Base-by-base conservation (phyloP, 2,113 vertebrate species). In the Felis chaus region DNA sequence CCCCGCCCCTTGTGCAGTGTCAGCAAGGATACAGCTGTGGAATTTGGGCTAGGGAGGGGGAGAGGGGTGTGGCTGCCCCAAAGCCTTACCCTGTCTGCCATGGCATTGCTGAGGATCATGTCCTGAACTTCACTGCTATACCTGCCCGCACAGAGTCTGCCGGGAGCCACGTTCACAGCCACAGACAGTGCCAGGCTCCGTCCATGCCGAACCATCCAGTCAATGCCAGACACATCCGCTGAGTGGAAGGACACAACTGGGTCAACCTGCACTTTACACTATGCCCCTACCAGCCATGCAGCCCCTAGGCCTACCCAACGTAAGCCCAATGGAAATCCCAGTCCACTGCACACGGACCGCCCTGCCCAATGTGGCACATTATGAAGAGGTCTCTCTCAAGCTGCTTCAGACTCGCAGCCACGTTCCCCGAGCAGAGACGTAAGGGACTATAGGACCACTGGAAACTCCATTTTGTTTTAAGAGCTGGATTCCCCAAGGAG, bases 171-270 rank as follows among this genome's bases (percentile, higher is more conserved):
- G 0, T 99, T 99, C 65, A 99, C 99, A 6, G 99, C 99, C 82
- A 99, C 99, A 0, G 99, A 99, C 63, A 99, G 99, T 0, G 99
- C 99, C 98, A 99, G 97, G 98, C 99, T 99, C 7, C 99, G 99
- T 7, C 99, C 99, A 0, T 99, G 99, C 91, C 99, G 99, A 98
- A 99, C 99, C 99, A 99, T 99, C 99, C 99, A 99, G 98, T 99
- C 99, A 18, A 99, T 99, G 76, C 99, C 99, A 2, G 99, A 99
- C 88, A 99, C 91, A 0, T 99, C 99, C 78, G 99, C 99, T 99
- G 97, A 45, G 93, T 84, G 14, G 69, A 82, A 94, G 50, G 29
- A 96, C 31, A 98, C 6, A 57, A 29, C 1, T 2, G 36, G 74
- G 66, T 97, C n/a, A 39, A 31, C 41, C 0, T 25, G 7, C 0